phyloP scores from a whole-genome alignment of 2,113 vertebrate species.

The Clarias magur region DNA sequence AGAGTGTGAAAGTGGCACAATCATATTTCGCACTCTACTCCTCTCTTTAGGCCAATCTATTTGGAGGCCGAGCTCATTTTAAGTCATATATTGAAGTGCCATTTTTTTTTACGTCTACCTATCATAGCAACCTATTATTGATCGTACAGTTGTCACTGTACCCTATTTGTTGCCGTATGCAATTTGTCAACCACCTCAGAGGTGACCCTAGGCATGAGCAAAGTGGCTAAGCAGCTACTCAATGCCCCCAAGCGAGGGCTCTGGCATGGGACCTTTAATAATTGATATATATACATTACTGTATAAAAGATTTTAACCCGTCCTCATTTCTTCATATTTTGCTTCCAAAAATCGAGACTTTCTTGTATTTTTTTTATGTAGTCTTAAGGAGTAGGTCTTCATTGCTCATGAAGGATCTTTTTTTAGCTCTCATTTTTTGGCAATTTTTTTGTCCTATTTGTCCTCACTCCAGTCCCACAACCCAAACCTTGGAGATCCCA shows the following conservation, averaged over 20 bases:
- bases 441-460: too few species aligned
- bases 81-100: background rate
- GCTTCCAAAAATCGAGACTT: too few species aligned
- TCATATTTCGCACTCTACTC: background rate
- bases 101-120: background rate
- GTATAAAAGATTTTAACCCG: too few species aligned
- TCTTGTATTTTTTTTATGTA: too few species aligned
- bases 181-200: conserved; percentile 7
- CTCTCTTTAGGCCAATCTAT: background rate
- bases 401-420: too few species aligned
- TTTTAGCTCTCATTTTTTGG: too few species aligned
- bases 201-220: background rate
- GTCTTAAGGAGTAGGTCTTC: too few species aligned
- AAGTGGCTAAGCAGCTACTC: background rate
- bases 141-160: background rate
- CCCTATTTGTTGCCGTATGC: background rate
- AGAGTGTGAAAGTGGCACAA: background rate
- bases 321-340: too few species aligned
- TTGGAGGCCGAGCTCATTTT: background rate
- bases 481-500: background rate
- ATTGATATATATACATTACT: too few species aligned
- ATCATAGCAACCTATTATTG: background rate
- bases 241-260: background rate
- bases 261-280: background rate
- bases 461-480: background rate